Evolutionary conservation across 1,140 invertebrate species (phyloP).

Genomic region (Dryas iulia): DNA sequence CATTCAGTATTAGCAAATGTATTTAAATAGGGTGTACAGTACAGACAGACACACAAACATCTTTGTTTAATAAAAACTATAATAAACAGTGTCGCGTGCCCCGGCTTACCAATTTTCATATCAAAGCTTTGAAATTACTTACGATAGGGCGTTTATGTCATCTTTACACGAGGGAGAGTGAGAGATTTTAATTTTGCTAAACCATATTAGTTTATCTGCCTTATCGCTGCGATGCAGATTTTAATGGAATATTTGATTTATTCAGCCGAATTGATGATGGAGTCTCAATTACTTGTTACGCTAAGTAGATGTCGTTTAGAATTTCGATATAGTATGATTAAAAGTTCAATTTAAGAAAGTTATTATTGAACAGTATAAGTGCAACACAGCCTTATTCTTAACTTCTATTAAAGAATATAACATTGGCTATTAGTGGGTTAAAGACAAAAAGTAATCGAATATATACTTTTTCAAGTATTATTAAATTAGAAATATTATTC

Average conservation of each 20-base stretch:
- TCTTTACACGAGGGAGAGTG: slow-evolving; percentile 63
- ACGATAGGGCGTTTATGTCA: slow-evolving; percentile 57
- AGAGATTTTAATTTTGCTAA: slow-evolving; percentile 71
- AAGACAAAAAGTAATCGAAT: too few relatives aligned
- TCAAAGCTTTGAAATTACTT: slow-evolving; percentile 70
- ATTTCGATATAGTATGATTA: too few relatives aligned
- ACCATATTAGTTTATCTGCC: slow-evolving; percentile 42
- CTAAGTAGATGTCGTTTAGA: too few relatives aligned
- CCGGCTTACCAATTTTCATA: slow-evolving; percentile 75
- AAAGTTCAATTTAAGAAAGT: too few relatives aligned
- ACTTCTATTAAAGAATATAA: too few relatives aligned
- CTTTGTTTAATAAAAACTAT: slow-evolving; percentile 4
- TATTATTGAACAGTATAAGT: too few relatives aligned
- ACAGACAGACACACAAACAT: slow-evolving; percentile 40
- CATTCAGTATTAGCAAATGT: slow-evolving; percentile 1
- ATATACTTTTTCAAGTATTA: too few relatives aligned
- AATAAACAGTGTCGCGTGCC: slow-evolving; percentile 55
- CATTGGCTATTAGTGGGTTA: too few relatives aligned
- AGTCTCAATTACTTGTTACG: neutral
- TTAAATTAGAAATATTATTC: too few relatives aligned
- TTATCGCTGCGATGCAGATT: slow-evolving; percentile 26
- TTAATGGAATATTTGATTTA: neutral
- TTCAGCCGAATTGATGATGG: neutral
- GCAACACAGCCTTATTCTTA: too few relatives aligned
- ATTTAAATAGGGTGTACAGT: slow-evolving; percentile 26